A percentile compares a stretch with the other conserved stretches of the same genome.
phyloP scores from a whole-genome alignment of 1,140 invertebrate genomes.

The Heliconius congener region DNA sequence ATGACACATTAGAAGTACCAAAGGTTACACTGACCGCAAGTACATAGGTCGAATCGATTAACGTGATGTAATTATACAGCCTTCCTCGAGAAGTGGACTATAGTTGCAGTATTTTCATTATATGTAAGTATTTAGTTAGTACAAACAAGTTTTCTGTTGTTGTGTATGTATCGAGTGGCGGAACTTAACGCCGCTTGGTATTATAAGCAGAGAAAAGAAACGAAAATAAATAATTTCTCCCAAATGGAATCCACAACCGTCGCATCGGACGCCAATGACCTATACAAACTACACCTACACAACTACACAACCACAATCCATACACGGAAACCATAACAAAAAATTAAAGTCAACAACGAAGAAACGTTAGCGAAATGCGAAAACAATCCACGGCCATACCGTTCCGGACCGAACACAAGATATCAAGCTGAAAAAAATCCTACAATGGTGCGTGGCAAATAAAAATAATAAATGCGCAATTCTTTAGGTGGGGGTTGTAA shows the following conservation, averaged over 20 bases:
- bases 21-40: too few relatives aligned
- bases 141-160: too few relatives aligned
- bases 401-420: conserved; percentile 29
- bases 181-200: neutral
- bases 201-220: neutral
- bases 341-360: neutral
- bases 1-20: too few relatives aligned
- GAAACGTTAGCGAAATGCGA: neutral
- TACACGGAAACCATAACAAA: neutral
- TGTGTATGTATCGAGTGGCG: neutral
- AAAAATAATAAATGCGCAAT: conserved; percentile 77
- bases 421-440: conserved; percentile 59
- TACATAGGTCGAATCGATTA: too few relatives aligned
- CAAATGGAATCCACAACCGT: neutral
- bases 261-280: neutral
- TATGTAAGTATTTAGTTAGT: too few relatives aligned
- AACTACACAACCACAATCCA: neutral
- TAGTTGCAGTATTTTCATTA: too few relatives aligned
- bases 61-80: too few relatives aligned
- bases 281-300: neutral
- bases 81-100: too few relatives aligned
- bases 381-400: neutral
- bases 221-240: neutral
- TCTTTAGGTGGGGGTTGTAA: conserved; percentile 72
- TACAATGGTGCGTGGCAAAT: conserved; percentile 59